phyloP scores from a whole-genome alignment of 2,797 vertebrate genomes.

The Falco cherrug region DNA sequence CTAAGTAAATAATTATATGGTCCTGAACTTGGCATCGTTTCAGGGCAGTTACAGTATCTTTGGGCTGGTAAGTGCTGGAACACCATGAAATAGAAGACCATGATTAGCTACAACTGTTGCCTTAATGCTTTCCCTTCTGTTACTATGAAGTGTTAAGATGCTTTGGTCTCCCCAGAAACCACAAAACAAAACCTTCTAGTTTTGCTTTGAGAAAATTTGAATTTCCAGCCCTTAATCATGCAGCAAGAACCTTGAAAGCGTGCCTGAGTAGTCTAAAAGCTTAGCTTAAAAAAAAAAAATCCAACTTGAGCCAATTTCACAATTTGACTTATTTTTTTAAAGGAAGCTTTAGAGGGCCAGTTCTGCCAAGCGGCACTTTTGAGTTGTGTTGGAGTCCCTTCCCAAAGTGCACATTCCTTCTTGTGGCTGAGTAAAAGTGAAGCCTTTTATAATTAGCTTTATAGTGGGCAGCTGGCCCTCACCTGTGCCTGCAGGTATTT shows the following conservation, averaged over 20 bases:
- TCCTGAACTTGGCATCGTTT: background rate
- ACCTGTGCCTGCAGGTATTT: background rate
- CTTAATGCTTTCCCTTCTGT: background rate
- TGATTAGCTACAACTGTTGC: background rate
- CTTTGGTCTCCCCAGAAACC: background rate
- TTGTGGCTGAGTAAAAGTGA: background rate
- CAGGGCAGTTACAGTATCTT: background rate
- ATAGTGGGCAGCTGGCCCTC: background rate
- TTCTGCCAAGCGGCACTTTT: background rate
- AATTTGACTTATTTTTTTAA: background rate
- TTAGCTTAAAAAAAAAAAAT: background rate
- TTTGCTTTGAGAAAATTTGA: background rate
- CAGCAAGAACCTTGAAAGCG: background rate
- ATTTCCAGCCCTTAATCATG: background rate
- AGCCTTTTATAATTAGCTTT: background rate
- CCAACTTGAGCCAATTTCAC: background rate
- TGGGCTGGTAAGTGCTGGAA: background rate
- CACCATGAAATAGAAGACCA: background rate
- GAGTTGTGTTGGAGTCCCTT: background rate
- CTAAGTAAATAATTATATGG: constrained; percentile 8
- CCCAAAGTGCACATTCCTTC: background rate
- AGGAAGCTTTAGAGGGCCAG: background rate
- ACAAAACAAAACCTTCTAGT: background rate
- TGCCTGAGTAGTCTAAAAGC: background rate
- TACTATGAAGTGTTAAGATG: background rate